Conservation (phyloP, 2,113 vertebrate genomes). For the Diglossa brunneiventris region DNA sequence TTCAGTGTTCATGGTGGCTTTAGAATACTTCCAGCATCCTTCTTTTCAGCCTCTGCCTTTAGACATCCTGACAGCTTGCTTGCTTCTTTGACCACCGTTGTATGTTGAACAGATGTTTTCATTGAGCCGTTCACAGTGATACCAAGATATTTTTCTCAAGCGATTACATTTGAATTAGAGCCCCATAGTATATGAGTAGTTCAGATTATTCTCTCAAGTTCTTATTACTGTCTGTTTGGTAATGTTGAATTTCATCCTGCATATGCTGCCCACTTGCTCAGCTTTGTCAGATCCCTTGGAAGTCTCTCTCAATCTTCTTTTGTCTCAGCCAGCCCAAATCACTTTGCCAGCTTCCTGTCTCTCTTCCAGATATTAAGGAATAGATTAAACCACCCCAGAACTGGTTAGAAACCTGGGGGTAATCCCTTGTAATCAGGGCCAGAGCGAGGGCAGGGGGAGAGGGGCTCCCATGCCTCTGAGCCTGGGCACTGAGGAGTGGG, state of each 20-base stretch:
- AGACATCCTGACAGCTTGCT: neutral
- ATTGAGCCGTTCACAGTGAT: slow-evolving; percentile 9
- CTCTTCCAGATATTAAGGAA: slow-evolving; percentile 53
- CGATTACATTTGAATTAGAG: slow-evolving; percentile 59
- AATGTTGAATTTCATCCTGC: slow-evolving; percentile 41
- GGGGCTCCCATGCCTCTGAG: neutral
- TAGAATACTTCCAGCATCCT: slow-evolving; percentile 3
- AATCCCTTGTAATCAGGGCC: slow-evolving; percentile 40
- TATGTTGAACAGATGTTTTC: slow-evolving; percentile 60
- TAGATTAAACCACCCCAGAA: slow-evolving; percentile 49
- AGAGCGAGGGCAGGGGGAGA: neutral
- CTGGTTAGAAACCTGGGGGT: slow-evolving; percentile 13
- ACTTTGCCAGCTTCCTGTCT: slow-evolving; percentile 26
- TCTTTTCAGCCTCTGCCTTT: neutral
- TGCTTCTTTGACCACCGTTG: slow-evolving; percentile 8
- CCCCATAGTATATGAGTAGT: neutral
- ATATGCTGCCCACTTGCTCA: slow-evolving; percentile 35
- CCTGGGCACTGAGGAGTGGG: accelerated
- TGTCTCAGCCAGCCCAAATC: slow-evolving; percentile 46
- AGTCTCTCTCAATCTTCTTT: slow-evolving; percentile 62
- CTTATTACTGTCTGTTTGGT: slow-evolving; percentile 5
- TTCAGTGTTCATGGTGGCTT: neutral
- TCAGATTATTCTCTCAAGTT: slow-evolving; percentile 60
- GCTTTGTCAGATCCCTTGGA: slow-evolving; percentile 58
- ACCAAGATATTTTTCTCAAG: slow-evolving; percentile 50